Evolutionary conservation across 2,888 invertebrate genomes (phyloP), one percentile per base, ranked within the genome.

Genomic region (Metalampra italica): DNA sequence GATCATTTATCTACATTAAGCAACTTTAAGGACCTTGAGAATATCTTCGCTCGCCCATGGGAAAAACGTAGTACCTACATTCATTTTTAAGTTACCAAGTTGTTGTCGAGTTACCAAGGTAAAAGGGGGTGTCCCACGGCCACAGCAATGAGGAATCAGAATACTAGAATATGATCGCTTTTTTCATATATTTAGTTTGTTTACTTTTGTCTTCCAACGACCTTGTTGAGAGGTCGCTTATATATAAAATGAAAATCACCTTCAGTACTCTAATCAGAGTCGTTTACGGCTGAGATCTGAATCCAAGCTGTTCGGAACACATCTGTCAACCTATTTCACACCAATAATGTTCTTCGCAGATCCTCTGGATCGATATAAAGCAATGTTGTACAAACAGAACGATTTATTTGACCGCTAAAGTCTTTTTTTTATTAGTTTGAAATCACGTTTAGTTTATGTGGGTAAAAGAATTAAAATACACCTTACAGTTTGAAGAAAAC

Each of bases 361-460:
- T 42, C 39, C 40, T 29, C 41, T 42, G 41, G 41, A 42, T 42
- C 12, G 29, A 29, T 29, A 7, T 42, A 3, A 36, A n/a, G 41
- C 29, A 38, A 37, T 43, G 43, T 44, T 43, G 47, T 34, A 32
- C 45, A 41, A 29, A 40, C 49, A 43, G 45, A 41, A 37, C 39
- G 14, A 47, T 46, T 45, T 47, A 56, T 56, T 55, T 53, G 56
- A 52, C 43, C 32, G 43, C 65, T 62, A 61, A 64, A 53, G 51
- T 66, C 61, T 68, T 68, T 65, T 62, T 60, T 56, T 50, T 66
- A 68, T 64, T 67, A 64, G 22, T 22, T n/a, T 3, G 5, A 22
- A 22, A 5, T 22, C 22, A 22, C 22, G 5, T 22, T 22, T 22
- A 22, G 22, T 3, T 22, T 22, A 22, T 22, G 22, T 22, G 5